A percentile compares a stretch with the other conserved stretches of the same genome.
Evolutionary conservation across 2,113 vertebrate genomes (phyloP).

Genomic region (Phrynosoma blainvillii): DNA sequence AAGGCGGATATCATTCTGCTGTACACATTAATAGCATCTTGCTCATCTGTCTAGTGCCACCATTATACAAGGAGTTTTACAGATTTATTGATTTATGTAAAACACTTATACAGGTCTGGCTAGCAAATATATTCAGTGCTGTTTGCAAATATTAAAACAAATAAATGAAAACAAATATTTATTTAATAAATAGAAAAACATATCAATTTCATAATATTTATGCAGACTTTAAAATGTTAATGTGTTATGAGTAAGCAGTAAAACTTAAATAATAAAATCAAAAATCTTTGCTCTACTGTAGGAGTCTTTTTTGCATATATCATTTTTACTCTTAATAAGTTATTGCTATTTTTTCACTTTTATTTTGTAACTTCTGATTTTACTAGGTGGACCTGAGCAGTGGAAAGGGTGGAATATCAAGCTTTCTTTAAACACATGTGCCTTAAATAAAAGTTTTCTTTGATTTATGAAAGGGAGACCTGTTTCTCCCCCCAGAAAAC

Average conservation of each 20-base stretch:
- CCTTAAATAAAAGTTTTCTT: not conserved
- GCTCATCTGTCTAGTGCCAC: not conserved
- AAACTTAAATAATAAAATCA: not conserved
- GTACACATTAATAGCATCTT: not conserved
- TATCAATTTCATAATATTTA: too few relatives aligned
- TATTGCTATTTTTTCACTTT: not conserved
- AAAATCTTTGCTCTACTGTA: not conserved
- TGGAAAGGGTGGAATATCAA: not conserved
- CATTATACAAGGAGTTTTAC: not conserved
- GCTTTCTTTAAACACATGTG: not conserved
- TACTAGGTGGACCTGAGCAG: not conserved
- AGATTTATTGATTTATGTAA: not conserved
- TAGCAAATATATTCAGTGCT: too few relatives aligned
- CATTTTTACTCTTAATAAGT: not conserved
- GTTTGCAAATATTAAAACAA: too few relatives aligned
- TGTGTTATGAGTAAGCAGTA: too few relatives aligned
- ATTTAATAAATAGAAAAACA: too few relatives aligned
- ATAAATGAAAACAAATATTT: too few relatives aligned
- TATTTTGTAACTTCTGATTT: not conserved
- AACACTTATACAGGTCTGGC: not conserved
- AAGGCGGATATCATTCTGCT: not conserved
- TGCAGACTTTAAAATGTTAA: too few relatives aligned
- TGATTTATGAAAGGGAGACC: not conserved
- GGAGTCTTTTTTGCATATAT: too few relatives aligned
- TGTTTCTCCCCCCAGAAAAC: not conserved